Evolutionary conservation across 2,888 invertebrate species (phyloP).

Genomic region (Leptura quadrifasciata): DNA sequence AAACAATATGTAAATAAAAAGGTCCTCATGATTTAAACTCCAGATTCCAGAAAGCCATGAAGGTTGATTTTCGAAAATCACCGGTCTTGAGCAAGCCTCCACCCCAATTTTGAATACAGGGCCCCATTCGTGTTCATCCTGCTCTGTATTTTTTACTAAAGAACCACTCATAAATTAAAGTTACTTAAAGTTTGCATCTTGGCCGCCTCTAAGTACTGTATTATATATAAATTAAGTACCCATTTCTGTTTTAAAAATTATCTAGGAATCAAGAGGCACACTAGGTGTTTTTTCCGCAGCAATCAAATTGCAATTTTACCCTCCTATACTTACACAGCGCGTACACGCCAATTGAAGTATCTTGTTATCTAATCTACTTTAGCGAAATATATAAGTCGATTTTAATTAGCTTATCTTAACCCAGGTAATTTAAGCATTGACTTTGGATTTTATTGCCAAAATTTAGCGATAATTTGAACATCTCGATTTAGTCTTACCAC

Average conservation of each 20-base stretch:
- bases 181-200: no score
- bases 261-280: background rate
- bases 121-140: no score
- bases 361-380: background rate
- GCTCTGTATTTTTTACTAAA: no score
- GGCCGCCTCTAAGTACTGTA: no score
- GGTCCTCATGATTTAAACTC: no score
- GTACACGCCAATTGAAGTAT: slow-evolving; percentile 26
- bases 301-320: background rate
- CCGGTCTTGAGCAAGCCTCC: no score
- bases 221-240: background rate
- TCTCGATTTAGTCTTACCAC: no score
- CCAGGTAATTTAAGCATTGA: slow-evolving; percentile 1
- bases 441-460: background rate
- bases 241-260: background rate
- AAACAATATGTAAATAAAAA: no score
- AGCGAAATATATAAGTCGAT: background rate
- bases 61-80: no score
- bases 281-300: background rate
- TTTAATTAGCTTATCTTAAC: background rate
- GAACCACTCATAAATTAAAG: no score
- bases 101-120: no score
- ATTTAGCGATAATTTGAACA: background rate
- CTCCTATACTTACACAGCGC: slow-evolving; percentile 9
- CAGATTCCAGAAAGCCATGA: no score